Percentiles rank a stretch among this genome's conserved stretches.
Evolutionary conservation across 2,113 vertebrate species (phyloP).

Genomic region (Nyctibius bracteatus): DNA sequence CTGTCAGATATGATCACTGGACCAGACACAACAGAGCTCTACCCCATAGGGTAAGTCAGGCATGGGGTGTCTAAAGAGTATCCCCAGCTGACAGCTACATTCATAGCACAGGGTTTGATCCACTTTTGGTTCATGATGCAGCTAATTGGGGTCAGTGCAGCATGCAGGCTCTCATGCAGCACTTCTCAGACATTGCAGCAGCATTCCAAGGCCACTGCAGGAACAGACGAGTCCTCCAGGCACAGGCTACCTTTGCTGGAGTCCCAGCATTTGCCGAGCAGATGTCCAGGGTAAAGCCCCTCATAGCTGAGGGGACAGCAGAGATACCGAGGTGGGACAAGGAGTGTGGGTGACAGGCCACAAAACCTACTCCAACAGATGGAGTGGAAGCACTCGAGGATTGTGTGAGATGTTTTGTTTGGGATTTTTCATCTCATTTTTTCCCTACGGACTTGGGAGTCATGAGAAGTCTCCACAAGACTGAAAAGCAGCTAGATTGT

Average conservation of each 20-base stretch:
- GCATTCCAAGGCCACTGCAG: not conserved
- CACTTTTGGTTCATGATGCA: not conserved
- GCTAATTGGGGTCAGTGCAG: not conserved
- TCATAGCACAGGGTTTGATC: not conserved
- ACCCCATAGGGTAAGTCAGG: not conserved
- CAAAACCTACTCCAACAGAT: not conserved
- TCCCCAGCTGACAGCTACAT: not conserved
- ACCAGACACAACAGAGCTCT: fast-evolving
- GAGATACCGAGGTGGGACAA: not conserved
- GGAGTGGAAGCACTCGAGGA: not conserved
- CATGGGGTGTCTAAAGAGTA: not conserved
- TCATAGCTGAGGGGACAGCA: not conserved
- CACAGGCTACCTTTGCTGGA: not conserved
- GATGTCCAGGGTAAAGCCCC: not conserved
- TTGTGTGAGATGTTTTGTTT: not conserved
- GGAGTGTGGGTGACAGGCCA: not conserved
- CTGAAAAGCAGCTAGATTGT: not conserved
- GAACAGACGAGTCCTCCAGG: not conserved
- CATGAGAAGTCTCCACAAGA: not conserved
- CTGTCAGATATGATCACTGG: not conserved
- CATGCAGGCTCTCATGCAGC: not conserved
- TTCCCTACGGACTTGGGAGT: not conserved
- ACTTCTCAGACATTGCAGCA: not conserved
- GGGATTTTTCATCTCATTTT: not conserved
- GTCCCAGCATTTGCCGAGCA: not conserved